Evolutionary conservation across 2,113 vertebrate genomes (phyloP).

Genomic region (Colaptes auratus): DNA sequence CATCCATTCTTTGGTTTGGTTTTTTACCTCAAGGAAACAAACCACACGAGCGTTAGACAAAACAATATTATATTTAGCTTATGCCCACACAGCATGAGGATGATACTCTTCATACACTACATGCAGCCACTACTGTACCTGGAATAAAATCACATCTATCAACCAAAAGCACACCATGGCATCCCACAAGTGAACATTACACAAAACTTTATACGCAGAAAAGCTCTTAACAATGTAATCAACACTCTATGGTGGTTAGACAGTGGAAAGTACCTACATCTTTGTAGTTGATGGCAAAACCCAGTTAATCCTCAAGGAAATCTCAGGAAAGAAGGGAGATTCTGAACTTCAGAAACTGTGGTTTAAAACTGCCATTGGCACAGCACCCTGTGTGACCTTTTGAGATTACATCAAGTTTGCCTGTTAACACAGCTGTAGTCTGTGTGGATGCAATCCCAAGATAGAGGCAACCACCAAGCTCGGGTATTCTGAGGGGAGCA

Average conservation of each 20-base stretch:
- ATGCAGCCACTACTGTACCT: background rate
- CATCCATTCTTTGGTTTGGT: background rate
- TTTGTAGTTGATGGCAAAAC: background rate
- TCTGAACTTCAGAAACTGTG: background rate
- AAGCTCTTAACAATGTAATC: background rate
- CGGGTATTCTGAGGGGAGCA: fast-evolving
- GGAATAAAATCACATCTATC: slow-evolving; percentile 19
- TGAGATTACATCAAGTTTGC: background rate
- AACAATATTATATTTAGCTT: background rate
- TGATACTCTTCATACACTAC: slow-evolving; percentile 17
- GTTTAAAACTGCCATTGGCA: background rate
- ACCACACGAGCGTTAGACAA: background rate
- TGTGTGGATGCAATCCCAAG: background rate
- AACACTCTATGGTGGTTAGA: background rate
- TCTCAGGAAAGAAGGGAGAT: background rate
- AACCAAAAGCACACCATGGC: background rate
- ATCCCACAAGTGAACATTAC: background rate
- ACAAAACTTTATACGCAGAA: background rate
- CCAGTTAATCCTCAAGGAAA: background rate
- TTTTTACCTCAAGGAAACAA: background rate
- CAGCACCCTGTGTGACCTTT: background rate
- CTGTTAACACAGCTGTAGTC: background rate
- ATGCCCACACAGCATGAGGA: background rate
- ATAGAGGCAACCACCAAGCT: background rate
- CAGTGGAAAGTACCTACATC: background rate